Evolutionary conservation across 2,888 invertebrate genomes (phyloP).

Genomic region (Thysanoteuthis rhombus): DNA sequence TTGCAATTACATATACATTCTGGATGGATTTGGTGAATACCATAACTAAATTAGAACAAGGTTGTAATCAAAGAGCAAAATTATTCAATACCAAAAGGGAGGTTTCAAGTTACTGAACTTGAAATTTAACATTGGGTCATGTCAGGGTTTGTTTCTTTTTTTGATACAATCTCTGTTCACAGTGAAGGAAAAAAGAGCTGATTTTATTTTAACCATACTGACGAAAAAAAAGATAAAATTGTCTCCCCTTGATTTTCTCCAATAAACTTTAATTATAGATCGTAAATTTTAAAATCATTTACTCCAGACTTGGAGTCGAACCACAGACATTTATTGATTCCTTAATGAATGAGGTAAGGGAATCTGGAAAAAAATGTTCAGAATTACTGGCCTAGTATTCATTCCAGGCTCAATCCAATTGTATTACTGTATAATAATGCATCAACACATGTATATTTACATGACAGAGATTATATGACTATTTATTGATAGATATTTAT

Average conservation of each 20-base stretch:
- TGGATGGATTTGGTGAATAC: neutral
- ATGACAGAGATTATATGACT: neutral
- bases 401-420: neutral
- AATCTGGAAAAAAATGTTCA: neutral
- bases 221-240: neutral
- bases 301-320: neutral
- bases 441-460: neutral
- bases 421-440: neutral
- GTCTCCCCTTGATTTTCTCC: neutral
- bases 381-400: neutral
- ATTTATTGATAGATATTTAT: neutral
- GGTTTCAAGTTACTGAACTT: neutral
- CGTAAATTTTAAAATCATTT: neutral
- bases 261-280: neutral
- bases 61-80: neutral
- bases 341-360: neutral
- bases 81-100: neutral
- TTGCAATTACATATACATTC: neutral
- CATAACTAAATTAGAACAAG: neutral
- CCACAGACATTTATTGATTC: neutral
- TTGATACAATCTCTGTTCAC: neutral
- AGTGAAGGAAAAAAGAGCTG: neutral
- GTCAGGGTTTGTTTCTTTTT: too few species aligned
- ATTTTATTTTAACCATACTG: neutral
- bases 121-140: neutral